Base-by-base conservation (phyloP, 2,797 vertebrate genomes). In the Oryzias dopingdopingensis region DNA sequence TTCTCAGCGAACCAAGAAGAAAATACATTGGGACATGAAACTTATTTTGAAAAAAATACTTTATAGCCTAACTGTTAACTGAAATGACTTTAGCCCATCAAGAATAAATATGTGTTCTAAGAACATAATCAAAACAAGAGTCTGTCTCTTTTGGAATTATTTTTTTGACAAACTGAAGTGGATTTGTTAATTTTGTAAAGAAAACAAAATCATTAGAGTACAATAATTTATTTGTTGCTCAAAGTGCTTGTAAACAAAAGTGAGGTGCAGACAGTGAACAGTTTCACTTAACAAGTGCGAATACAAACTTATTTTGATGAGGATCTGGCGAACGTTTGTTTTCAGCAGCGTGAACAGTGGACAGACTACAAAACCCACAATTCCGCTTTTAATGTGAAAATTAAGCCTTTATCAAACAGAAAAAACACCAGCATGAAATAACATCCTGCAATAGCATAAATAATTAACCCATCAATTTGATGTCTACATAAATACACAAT, bases 1-100 rank as follows among this genome's bases (percentile, higher is more conserved):
- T 72, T 49, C 90, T 98, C 5, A 84, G n/a, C 46, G 97, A 98
- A 77, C 95, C 94, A 5, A 90, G 81, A 58, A 92, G 94, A 56
- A 93, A 94, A 84, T 95, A 92, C 60, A 8, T 59, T 18, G 91
- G 59, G 32, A 51, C 66, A 10, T 81, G 52, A 81, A 37, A 12
- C 32, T 37, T 37, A 37, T 37, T 37, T 37, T 12, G 32, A 37
- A 37, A 37, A 74, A 74, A 66, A n/a, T 52, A 1, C 3, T 44
- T 14, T 70, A 15, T 32, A 18, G 18, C 3, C 4, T 6, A 47
- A 14, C 18, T 58, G n/a, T 49, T 37, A 3, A 3, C 20, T 57
- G 49, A 37, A 37, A 37, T 37, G 32, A 37, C 32, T 37, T 37
- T 37, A 37, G 12, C 10, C 10, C 32, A 37, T 12, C 10, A 12